Evolutionary conservation across 2,113 vertebrate genomes (phyloP).

Genomic region (Onychorhynchus coronatus): DNA sequence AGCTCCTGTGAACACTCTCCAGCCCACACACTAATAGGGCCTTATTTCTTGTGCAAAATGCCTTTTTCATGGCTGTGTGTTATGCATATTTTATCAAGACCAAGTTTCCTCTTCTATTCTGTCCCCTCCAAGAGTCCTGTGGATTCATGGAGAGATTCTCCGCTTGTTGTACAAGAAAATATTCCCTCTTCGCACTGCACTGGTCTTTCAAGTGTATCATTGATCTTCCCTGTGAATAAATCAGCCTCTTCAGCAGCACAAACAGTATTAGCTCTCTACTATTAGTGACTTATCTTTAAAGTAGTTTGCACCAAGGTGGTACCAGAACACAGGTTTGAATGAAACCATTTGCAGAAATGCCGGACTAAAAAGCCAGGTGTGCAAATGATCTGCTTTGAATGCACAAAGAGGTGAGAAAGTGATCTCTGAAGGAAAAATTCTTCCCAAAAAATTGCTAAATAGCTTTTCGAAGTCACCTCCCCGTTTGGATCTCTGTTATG

Average conservation of each 20-base stretch:
- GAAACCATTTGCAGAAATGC: not conserved
- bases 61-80: not conserved
- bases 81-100: fast-evolving
- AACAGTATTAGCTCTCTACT: not conserved
- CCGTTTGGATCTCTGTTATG: not conserved
- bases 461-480: not conserved
- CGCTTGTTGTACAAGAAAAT: fast-evolving
- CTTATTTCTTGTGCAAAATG: not conserved
- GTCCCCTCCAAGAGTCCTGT: not conserved
- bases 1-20: not conserved
- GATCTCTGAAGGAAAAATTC: not conserved
- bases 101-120: not conserved
- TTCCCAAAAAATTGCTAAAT: not conserved
- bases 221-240: not conserved
- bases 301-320: fast-evolving
- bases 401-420: fast-evolving
- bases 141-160: fast-evolving
- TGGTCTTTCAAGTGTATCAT: not conserved
- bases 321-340: not conserved
- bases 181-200: not conserved
- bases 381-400: fast-evolving
- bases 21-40: not conserved
- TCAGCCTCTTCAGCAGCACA: not conserved
- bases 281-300: not conserved
- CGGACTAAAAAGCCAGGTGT: not conserved